Conservation (phyloP, 2,888 invertebrate genomes). For the Drosophila mercatorum region DNA sequence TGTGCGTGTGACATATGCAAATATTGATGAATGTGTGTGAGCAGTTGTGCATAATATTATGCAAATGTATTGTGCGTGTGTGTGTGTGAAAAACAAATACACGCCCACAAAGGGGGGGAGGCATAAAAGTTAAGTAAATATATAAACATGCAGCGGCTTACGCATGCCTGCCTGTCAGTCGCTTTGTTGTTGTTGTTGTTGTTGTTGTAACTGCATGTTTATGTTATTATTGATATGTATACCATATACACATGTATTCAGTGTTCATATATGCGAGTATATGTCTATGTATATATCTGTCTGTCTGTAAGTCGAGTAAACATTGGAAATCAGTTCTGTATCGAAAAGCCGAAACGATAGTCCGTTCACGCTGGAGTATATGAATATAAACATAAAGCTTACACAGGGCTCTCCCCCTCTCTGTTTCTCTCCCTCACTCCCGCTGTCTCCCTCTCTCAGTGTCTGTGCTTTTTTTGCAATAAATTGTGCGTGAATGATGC, state of each 20-base stretch:
- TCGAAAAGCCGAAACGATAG: constrained; percentile 47
- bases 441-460: not conserved
- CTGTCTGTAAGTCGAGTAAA: constrained; percentile 62
- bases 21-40: constrained; percentile 58
- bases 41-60: constrained; percentile 63
- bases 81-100: constrained; percentile 47
- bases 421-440: not conserved
- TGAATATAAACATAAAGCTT: constrained; percentile 41
- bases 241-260: not conserved
- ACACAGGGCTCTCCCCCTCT: not conserved
- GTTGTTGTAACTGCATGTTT: constrained; percentile 60
- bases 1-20: constrained; percentile 74
- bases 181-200: constrained; percentile 40
- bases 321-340: constrained; percentile 70
- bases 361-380: constrained; percentile 24
- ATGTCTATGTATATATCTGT: constrained; percentile 19
- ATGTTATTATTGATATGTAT: constrained; percentile 72
- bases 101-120: constrained; percentile 14
- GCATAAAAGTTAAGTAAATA: constrained; percentile 77
- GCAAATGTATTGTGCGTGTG: constrained; percentile 46
- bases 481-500: constrained; percentile 76
- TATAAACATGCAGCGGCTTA: constrained; percentile 71
- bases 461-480: constrained; percentile 44
- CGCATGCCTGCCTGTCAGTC: constrained; percentile 63
- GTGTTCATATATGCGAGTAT: not conserved